These are phyloP conservation scores for Ochropleura plecta DNA, from an alignment of 2,888 invertebrate species.

Conservation along the genomic window DNA sequence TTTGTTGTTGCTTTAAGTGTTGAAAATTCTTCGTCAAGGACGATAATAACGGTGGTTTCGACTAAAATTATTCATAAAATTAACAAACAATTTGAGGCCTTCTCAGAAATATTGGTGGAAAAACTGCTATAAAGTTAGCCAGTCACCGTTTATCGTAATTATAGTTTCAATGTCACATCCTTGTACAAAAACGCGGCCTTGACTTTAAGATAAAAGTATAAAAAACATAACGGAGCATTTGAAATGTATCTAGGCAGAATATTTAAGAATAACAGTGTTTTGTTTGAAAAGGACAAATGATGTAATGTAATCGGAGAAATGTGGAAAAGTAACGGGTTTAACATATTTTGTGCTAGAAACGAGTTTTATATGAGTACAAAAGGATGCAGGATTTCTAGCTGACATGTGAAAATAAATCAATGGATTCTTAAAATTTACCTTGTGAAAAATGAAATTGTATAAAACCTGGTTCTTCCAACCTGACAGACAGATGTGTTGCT, in stretches of 20 bases:
- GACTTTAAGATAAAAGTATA: slow-evolving; percentile 58
- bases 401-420: too few relatives aligned
- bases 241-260: slow-evolving; percentile 32
- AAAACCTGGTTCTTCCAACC: too few relatives aligned
- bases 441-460: too few relatives aligned
- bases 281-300: slow-evolving; percentile 15
- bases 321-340: slow-evolving; percentile 6
- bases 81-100: slow-evolving; percentile 35
- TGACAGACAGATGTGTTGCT: too few relatives aligned
- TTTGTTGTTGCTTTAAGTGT: slow-evolving; percentile 33
- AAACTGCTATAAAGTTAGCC: slow-evolving; percentile 41
- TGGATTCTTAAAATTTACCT: too few relatives aligned
- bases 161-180: slow-evolving; percentile 60
- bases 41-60: slow-evolving; percentile 31
- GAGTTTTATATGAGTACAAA: not conserved
- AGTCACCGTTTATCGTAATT: slow-evolving; percentile 51
- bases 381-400: not conserved
- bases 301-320: slow-evolving; percentile 15
- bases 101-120: slow-evolving; percentile 38
- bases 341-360: not conserved
- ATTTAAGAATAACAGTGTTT: slow-evolving; percentile 21
- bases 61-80: slow-evolving; percentile 32
- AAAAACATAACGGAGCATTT: slow-evolving; percentile 59
- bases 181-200: slow-evolving; percentile 62
- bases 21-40: slow-evolving; percentile 37